phyloP scores from a whole-genome alignment of 2,888 invertebrate species.

The Scaptomyza caliginosa region DNA sequence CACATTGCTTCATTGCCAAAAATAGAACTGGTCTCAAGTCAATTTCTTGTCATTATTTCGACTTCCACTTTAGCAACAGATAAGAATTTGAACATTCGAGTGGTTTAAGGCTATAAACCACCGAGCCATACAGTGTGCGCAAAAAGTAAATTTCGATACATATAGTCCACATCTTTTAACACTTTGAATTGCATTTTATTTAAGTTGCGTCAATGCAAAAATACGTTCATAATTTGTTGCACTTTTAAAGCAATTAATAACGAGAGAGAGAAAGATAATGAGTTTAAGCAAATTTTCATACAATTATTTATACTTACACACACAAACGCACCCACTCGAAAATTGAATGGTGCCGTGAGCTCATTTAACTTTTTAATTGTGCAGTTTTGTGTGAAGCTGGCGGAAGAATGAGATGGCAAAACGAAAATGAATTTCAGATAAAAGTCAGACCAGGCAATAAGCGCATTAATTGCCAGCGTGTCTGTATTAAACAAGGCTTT shows the following conservation, averaged over 20 bases:
- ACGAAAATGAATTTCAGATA: conserved; percentile 60
- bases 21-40: conserved; percentile 61
- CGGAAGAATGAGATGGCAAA: conserved; percentile 41
- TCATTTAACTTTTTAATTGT: conserved; percentile 80
- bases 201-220: conserved; percentile 33
- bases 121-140: conserved; percentile 43
- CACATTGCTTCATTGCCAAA: conserved; percentile 18
- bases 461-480: conserved; percentile 66
- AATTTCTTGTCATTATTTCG: conserved; percentile 54
- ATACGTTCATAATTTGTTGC: background rate
- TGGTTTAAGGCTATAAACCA: background rate
- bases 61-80: background rate
- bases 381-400: conserved; percentile 60
- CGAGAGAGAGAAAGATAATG: conserved; percentile 31
- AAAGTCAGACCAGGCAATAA: conserved; percentile 64
- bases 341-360: conserved; percentile 57
- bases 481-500: background rate
- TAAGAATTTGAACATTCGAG: conserved; percentile 24
- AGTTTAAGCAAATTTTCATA: conserved; percentile 52
- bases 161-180: conserved; percentile 20
- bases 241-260: conserved; percentile 60
- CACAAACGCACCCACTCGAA: conserved; percentile 11
- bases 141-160: conserved; percentile 24
- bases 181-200: conserved; percentile 57
- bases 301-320: conserved; percentile 27